A percentile compares a stretch with the other conserved stretches of the same genome.
Evolutionary conservation across 2,113 vertebrate species (phyloP).

Genomic region (Sprattus sprattus): DNA sequence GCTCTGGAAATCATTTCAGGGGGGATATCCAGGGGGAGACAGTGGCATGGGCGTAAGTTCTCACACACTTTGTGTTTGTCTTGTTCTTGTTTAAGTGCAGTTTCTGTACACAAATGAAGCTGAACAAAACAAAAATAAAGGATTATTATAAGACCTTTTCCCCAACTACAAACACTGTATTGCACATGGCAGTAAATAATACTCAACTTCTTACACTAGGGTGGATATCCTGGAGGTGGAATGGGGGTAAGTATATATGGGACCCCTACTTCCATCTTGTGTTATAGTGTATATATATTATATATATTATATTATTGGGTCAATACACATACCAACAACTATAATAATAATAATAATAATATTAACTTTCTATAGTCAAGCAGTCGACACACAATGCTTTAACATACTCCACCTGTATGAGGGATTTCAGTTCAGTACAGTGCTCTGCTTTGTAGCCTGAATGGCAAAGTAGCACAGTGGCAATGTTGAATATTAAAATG

Average conservation of each 20-base stretch:
- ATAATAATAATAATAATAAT: no score
- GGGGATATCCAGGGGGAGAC: constrained; percentile 48
- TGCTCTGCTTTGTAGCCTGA: no score
- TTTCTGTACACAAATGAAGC: not conserved
- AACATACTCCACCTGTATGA: no score
- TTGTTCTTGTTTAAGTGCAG: not conserved
- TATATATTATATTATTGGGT: no score
- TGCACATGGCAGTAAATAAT: not conserved
- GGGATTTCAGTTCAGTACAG: no score
- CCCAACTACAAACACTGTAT: not conserved
- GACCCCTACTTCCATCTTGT: no score
- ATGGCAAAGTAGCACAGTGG: no score
- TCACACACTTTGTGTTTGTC: not conserved
- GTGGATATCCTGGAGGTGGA: constrained; percentile 34
- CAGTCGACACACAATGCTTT: no score
- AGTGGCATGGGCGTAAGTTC: constrained; percentile 46
- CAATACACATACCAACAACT: no score
- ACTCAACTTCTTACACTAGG: not conserved
- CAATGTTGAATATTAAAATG: no score
- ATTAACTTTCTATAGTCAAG: no score
- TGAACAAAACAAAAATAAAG: not conserved
- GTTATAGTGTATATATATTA: no score
- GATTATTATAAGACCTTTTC: not conserved
- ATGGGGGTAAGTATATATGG: not conserved
- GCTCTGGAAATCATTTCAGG: constrained; percentile 42